phyloP scores from a whole-genome alignment of 2,888 invertebrate genomes.

The Drosophila nr. medialis region DNA sequence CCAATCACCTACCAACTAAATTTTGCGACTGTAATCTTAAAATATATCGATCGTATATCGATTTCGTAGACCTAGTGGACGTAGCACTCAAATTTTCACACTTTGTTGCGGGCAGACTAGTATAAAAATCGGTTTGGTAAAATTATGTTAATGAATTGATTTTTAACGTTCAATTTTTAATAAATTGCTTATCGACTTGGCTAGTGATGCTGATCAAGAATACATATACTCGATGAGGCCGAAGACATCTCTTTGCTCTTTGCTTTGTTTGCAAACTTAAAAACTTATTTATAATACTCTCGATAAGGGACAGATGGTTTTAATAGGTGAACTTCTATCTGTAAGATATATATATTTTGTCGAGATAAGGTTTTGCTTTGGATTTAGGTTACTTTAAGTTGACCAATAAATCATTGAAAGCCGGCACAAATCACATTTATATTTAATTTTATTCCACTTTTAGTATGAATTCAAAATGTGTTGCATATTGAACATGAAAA shows the following conservation, averaged over 20 bases:
- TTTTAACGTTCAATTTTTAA: neutral
- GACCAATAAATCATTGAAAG: neutral
- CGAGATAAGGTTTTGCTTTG: neutral
- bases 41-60: too few species aligned
- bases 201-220: neutral
- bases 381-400: neutral
- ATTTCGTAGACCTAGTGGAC: too few species aligned
- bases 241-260: too few species aligned
- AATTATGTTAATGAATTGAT: neutral
- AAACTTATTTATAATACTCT: neutral
- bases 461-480: slow-evolving; percentile 38
- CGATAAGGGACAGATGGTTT: neutral
- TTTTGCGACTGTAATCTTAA: too few species aligned
- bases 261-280: too few species aligned
- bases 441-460: slow-evolving; percentile 36
- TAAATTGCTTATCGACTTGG: neutral
- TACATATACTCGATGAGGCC: neutral
- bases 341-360: too few species aligned
- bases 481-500: slow-evolving; percentile 46
- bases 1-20: too few species aligned
- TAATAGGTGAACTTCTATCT: neutral
- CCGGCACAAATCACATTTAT: slow-evolving; percentile 2
- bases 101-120: too few species aligned
- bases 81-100: too few species aligned
- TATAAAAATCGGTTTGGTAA: neutral